phyloP scores from a whole-genome alignment of 2,888 invertebrate species.

The Tyria jacobaeae region DNA sequence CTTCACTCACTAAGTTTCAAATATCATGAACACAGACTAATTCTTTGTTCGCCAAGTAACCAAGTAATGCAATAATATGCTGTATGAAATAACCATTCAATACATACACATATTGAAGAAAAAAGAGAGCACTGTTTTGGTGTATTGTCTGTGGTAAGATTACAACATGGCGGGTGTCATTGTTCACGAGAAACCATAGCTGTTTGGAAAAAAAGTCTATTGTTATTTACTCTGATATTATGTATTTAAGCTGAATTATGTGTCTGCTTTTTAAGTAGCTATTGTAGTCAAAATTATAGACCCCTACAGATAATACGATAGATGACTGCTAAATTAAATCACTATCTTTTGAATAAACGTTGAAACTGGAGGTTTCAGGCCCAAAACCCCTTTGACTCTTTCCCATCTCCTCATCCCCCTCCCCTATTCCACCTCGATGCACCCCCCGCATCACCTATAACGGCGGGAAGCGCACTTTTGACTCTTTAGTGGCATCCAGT shows the following conservation, averaged over 20 bases:
- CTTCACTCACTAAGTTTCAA: background rate
- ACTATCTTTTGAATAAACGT: background rate
- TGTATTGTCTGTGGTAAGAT: constrained; percentile 22
- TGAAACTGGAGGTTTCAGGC: too few species aligned
- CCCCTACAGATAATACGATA: background rate
- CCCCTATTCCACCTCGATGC: too few species aligned
- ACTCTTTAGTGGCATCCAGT: too few species aligned
- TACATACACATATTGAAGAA: constrained; percentile 10
- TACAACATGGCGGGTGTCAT: constrained; percentile 21
- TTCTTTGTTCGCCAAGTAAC: background rate
- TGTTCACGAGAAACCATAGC: constrained; percentile 20
- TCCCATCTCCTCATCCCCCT: too few species aligned
- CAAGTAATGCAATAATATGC: constrained; percentile 3
- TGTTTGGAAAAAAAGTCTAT: constrained; percentile 14
- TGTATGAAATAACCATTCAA: constrained; percentile 32
- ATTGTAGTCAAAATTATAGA: constrained; percentile 11
- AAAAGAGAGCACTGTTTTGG: constrained; percentile 30
- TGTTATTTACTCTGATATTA: constrained; percentile 16
- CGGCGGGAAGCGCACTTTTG: too few species aligned
- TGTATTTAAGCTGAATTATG: constrained; percentile 14
- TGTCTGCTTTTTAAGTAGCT: constrained; percentile 2
- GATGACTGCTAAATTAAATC: background rate
- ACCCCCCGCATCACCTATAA: too few species aligned
- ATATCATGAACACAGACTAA: background rate
- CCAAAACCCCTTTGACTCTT: too few species aligned